phyloP scores from a whole-genome alignment of 2,888 invertebrate genomes.

The Chrysodeixis includens region DNA sequence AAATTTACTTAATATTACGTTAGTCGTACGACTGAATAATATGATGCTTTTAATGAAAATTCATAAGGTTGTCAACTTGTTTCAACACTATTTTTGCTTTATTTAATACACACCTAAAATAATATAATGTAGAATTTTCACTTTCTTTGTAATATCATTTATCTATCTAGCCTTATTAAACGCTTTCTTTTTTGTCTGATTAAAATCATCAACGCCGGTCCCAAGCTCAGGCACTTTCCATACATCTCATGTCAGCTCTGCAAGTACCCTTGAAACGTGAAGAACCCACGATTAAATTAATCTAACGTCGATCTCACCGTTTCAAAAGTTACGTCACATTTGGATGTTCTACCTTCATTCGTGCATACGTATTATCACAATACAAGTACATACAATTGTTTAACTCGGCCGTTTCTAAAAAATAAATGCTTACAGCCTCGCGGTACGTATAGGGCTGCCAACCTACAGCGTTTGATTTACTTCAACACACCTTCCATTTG shows the following conservation, averaged over 20 bases:
- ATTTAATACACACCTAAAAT: neutral
- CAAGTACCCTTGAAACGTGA: constrained; percentile 48
- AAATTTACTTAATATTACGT: neutral
- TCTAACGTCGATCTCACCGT: constrained; percentile 55
- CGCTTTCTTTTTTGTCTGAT: constrained; percentile 45
- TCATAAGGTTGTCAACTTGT: neutral
- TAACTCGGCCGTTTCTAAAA: too few relatives aligned
- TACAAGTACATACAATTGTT: too few relatives aligned
- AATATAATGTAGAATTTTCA: neutral
- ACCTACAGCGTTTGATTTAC: too few relatives aligned
- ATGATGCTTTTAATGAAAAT: neutral
- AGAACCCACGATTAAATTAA: constrained; percentile 56
- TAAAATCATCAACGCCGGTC: constrained; percentile 50
- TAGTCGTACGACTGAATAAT: neutral
- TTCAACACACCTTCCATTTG: too few relatives aligned
- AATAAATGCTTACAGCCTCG: too few relatives aligned
- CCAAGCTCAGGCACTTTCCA: constrained; percentile 49
- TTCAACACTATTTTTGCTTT: neutral
- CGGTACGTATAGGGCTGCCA: too few relatives aligned
- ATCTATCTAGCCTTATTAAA: constrained; percentile 10
- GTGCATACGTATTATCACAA: constrained; percentile 23
- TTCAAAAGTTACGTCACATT: constrained; percentile 53
- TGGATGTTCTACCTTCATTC: constrained; percentile 49
- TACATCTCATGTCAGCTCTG: constrained; percentile 47
- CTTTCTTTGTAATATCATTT: neutral